Percentiles rank a stretch among this genome's conserved stretches.
Evolutionary conservation across 2,888 invertebrate genomes (phyloP).

Genomic region (Tetrapedia diversipes): DNA sequence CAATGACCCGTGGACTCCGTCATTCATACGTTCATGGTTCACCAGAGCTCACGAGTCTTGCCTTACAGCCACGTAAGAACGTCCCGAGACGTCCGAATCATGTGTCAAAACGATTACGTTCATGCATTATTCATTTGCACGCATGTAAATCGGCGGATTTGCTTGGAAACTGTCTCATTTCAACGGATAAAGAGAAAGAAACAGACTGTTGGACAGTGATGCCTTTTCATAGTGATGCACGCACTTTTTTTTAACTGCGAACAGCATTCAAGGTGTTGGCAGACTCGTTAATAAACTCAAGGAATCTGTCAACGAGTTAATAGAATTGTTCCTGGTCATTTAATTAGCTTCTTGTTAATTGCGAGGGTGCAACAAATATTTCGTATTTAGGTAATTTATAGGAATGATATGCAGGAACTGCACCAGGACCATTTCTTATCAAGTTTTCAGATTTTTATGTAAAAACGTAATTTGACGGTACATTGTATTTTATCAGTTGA

Average conservation of each 20-base stretch:
- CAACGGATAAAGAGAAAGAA: no score
- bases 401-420: no score
- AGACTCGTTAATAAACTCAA: background rate
- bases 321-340: no score
- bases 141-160: constrained; percentile 9
- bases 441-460: no score
- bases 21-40: constrained; percentile 6
- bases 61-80: background rate
- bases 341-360: no score
- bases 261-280: background rate
- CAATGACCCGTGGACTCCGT: constrained; percentile 1
- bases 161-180: background rate
- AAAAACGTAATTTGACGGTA: no score
- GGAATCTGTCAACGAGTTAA: constrained; percentile 11
- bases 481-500: no score
- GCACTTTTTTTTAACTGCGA: constrained; percentile 18
- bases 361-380: no score
- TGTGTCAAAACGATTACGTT: background rate
- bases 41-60: background rate
- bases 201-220: no score
- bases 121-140: constrained; percentile 40
- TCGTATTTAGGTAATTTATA: no score
- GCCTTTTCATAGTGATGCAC: background rate
- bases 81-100: background rate
- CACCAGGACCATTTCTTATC: no score